A percentile compares a stretch with the other conserved stretches of the same genome.
Evolutionary conservation across 2,888 invertebrate species (phyloP).

Genomic region (Cantharis nigra): DNA sequence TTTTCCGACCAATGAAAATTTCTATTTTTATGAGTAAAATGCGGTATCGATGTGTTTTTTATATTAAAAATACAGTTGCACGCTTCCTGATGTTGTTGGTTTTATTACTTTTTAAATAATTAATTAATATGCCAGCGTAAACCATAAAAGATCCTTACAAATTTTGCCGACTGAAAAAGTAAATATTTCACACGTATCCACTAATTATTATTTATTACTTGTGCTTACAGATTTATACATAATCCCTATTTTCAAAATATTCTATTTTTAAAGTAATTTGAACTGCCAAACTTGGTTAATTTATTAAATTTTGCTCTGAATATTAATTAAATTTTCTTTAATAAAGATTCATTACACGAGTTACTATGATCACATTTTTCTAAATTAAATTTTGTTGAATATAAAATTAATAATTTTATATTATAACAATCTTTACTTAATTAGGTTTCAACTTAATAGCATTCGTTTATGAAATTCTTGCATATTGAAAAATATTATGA

Average conservation of each 20-base stretch:
- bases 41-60: background rate
- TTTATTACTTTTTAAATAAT: background rate
- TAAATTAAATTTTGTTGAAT: background rate
- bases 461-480: background rate
- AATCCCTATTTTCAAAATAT: background rate
- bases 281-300: background rate
- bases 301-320: background rate
- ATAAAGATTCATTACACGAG: background rate
- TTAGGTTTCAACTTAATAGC: background rate
- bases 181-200: background rate
- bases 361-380: background rate
- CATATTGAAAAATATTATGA: too few species aligned
- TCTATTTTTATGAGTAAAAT: background rate
- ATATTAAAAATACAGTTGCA: background rate
- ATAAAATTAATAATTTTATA: background rate
- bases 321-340: background rate
- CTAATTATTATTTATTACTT: background rate
- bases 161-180: background rate
- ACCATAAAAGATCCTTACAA: background rate
- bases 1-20: background rate
- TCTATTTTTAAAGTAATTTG: background rate
- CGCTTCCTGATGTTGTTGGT: background rate
- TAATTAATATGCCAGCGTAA: background rate
- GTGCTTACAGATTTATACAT: background rate
- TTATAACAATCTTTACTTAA: background rate